A percentile compares a stretch with the other conserved stretches of the same genome.
Conservation (phyloP, 2,888 invertebrate species). For the Caenorhabditis macrosperma region DNA sequence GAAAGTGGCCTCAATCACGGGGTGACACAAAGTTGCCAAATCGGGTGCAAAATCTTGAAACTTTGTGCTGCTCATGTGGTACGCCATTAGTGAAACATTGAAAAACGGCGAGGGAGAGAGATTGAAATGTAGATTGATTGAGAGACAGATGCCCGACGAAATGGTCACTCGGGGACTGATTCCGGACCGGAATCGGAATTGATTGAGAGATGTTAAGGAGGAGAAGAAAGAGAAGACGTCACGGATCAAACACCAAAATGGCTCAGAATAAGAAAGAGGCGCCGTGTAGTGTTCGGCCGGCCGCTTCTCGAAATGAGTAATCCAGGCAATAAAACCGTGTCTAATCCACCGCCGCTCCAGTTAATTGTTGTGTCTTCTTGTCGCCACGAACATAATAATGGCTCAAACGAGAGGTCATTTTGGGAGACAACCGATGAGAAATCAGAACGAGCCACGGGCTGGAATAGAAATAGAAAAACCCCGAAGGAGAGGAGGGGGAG, state of each 20-base stretch:
- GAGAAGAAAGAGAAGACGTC: constrained; percentile 23
- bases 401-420: neutral
- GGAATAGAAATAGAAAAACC: neutral
- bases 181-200: neutral
- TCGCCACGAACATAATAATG: neutral
- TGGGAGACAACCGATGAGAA: neutral
- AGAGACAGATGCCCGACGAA: no score
- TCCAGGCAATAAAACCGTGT: neutral
- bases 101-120: constrained; percentile 27
- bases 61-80: neutral
- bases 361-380: neutral
- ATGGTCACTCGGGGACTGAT: constrained; percentile 32
- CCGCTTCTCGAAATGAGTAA: constrained; percentile 33
- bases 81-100: constrained; percentile 54
- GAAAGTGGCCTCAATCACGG: constrained; percentile 34
- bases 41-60: constrained; percentile 17
- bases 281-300: constrained; percentile 7
- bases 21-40: constrained; percentile 45
- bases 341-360: neutral
- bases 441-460: no score
- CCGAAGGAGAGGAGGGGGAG: neutral
- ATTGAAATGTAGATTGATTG: constrained; percentile 42
- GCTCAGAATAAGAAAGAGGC: constrained; percentile 7
- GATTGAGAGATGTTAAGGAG: neutral
- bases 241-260: constrained; percentile 32